Percentiles rank a stretch among this genome's conserved stretches.
These are phyloP conservation scores for Simalia tracyae DNA, from an alignment of 2,797 vertebrate species.

Conservation along the genomic window DNA sequence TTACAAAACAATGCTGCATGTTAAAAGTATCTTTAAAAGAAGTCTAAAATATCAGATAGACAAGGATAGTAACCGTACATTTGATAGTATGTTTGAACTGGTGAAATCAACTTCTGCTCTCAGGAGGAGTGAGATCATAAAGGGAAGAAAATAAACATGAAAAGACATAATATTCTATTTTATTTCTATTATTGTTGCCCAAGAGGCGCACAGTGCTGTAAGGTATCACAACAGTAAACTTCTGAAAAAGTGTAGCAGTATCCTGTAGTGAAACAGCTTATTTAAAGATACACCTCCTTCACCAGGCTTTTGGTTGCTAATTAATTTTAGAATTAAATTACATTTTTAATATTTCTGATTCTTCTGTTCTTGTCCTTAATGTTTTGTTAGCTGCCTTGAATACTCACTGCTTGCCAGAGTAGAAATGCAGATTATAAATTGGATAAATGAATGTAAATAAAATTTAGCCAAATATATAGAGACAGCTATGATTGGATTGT, in stretches of 20 bases:
- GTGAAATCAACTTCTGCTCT: background rate
- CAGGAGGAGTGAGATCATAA: background rate
- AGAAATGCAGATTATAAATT: background rate
- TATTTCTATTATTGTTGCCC: background rate
- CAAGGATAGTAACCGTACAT: background rate
- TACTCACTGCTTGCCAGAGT: background rate
- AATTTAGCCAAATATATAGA: background rate
- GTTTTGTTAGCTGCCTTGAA: background rate
- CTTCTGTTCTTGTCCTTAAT: background rate
- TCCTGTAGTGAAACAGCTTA: background rate
- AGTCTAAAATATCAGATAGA: background rate
- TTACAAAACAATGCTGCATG: background rate
- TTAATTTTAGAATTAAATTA: background rate
- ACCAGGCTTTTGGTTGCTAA: background rate
- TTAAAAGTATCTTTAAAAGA: background rate
- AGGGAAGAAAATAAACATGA: background rate
- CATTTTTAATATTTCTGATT: background rate
- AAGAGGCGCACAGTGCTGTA: background rate
- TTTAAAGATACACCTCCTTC: background rate
- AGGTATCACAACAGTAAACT: background rate
- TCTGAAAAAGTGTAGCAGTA: background rate
- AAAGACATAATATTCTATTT: background rate
- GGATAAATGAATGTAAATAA: background rate
- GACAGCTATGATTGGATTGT: background rate
- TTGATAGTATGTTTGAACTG: background rate